These are phyloP conservation scores for Ditula angustiorana DNA, from an alignment of 2,888 invertebrate species.

Conservation along the genomic window DNA sequence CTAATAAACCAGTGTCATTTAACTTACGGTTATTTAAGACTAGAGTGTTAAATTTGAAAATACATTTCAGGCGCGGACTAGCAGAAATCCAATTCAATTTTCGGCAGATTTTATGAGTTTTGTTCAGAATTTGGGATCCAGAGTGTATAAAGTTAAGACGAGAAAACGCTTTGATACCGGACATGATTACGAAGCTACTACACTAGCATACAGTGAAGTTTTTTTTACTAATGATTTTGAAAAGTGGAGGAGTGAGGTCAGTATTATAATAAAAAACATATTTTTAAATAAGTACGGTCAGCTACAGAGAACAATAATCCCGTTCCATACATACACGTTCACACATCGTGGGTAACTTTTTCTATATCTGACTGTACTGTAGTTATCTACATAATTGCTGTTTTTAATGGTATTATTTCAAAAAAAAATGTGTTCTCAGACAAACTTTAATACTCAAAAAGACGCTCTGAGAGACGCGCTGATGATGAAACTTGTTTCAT, in stretches of 20 bases:
- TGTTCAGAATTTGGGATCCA: slow-evolving; percentile 54
- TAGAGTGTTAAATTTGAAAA: slow-evolving; percentile 9
- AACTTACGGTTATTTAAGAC: slow-evolving; percentile 4
- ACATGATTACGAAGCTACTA: background rate
- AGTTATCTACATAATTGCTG: background rate
- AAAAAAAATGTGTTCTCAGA: slow-evolving; percentile 46
- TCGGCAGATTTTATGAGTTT: slow-evolving; percentile 57
- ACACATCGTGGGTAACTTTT: too few relatives aligned
- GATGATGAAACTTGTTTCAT: slow-evolving; percentile 72
- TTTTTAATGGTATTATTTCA: background rate
- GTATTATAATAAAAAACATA: too few relatives aligned
- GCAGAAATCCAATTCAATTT: slow-evolving; percentile 39
- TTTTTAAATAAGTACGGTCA: too few relatives aligned
- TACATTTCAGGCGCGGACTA: slow-evolving; percentile 17
- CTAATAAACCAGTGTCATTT: background rate
- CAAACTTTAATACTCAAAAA: slow-evolving; percentile 48
- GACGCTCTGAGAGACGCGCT: slow-evolving; percentile 56
- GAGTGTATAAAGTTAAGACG: slow-evolving; percentile 51
- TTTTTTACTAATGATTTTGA: background rate
- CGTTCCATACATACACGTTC: too few relatives aligned
- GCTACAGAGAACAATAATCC: too few relatives aligned
- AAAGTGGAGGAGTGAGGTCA: slow-evolving; percentile 1
- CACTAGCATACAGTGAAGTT: background rate
- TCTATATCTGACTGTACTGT: too few relatives aligned
- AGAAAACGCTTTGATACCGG: background rate